These are phyloP conservation scores for Chymomyza fuscimana DNA, from an alignment of 2,888 invertebrate genomes.

Conservation along the genomic window DNA sequence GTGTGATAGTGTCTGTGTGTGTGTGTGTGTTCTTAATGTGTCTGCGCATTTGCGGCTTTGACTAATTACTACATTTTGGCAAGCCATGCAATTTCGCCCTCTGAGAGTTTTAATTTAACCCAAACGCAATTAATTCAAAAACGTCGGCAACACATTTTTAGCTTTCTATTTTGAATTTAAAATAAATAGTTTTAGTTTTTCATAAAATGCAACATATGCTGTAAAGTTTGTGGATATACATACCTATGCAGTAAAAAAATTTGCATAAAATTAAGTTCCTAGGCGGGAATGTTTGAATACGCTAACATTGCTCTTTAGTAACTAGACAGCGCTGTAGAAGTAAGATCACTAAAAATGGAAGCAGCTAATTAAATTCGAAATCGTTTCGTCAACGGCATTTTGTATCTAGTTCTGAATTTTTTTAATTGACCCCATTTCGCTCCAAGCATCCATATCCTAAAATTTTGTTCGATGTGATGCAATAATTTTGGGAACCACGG, in stretches of 20 bases:
- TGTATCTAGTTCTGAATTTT: no score
- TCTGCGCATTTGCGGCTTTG: constrained; percentile 27
- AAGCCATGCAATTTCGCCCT: constrained; percentile 42
- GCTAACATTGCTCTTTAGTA: not conserved
- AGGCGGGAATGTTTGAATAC: not conserved
- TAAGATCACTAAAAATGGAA: no score
- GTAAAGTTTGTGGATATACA: constrained; percentile 26
- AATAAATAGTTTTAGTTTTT: constrained; percentile 55
- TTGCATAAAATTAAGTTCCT: no score
- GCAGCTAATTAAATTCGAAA: no score
- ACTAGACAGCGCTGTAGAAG: not conserved
- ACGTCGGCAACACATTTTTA: not conserved
- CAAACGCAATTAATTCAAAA: constrained; percentile 32
- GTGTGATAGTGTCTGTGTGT: not conserved
- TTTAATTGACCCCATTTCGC: no score
- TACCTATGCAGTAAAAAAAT: no score
- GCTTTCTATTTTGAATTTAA: not conserved
- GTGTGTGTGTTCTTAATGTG: not conserved
- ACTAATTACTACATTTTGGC: constrained; percentile 38
- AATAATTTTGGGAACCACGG: no score
- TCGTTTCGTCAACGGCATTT: no score
- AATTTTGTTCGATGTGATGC: no score
- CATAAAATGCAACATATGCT: constrained; percentile 52
- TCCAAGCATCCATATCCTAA: no score
- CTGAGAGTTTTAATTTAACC: constrained; percentile 36